Conservation (phyloP, 2,888 invertebrate genomes). For the Drosophila fungiperda region DNA sequence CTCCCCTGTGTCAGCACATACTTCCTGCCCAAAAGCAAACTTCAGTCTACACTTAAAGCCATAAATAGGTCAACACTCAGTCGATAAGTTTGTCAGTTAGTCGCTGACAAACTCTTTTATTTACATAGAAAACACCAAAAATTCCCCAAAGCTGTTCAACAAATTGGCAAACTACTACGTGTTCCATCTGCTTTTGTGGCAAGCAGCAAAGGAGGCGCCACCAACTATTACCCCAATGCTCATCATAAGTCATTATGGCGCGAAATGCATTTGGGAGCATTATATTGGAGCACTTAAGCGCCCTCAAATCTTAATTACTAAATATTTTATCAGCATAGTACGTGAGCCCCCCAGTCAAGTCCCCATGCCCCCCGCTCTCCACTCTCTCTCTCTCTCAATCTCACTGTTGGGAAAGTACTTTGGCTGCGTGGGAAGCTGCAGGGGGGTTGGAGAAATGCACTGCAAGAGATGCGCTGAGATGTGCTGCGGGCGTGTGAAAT, state of each 20-base stretch:
- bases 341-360: constrained; percentile 28
- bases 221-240: constrained; percentile 2
- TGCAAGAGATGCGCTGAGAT: constrained; percentile 3
- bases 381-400: not conserved
- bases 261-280: constrained; percentile 24
- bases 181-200: not conserved
- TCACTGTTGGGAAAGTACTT: constrained; percentile 20
- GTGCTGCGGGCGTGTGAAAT: constrained; percentile 72
- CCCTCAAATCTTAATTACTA: constrained; percentile 65
- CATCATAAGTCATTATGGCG: constrained; percentile 49
- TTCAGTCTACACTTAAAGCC: not conserved
- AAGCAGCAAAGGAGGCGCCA: not conserved
- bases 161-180: constrained; percentile 26
- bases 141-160: constrained; percentile 1
- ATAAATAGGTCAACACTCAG: constrained; percentile 1
- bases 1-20: not conserved
- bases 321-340: constrained; percentile 49
- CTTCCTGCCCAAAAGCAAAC: not conserved
- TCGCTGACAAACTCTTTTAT: constrained; percentile 1
- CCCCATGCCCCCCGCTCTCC: not conserved
- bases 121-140: constrained; percentile 1
- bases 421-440: constrained; percentile 69
- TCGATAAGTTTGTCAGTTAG: not conserved
- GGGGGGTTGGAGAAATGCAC: constrained; percentile 38
- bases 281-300: constrained; percentile 43